A percentile compares a stretch with the other conserved stretches of the same genome.
phyloP scores from a whole-genome alignment of 2,797 vertebrate genomes.

The Lithobates pipiens region DNA sequence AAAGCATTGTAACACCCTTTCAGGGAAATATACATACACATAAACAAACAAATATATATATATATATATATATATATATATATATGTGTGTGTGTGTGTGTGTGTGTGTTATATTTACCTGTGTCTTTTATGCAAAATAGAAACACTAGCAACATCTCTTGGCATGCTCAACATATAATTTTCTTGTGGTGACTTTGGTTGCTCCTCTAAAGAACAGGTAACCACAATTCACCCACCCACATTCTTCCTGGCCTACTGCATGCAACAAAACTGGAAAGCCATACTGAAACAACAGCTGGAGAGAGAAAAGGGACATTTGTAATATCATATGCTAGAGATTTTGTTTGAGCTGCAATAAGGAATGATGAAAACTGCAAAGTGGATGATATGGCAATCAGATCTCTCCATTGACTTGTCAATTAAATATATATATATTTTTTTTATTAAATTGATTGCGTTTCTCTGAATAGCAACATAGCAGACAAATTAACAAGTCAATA shows the following conservation, averaged over 20 bases:
- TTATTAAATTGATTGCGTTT: too few relatives aligned
- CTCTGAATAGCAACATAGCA: too few relatives aligned
- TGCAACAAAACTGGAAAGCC: slow-evolving; percentile 21
- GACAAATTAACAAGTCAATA: too few relatives aligned
- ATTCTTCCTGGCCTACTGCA: slow-evolving; percentile 47
- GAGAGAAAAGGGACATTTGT: not conserved
- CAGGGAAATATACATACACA: not conserved
- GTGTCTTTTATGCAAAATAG: slow-evolving; percentile 43
- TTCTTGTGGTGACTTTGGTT: slow-evolving; percentile 49
- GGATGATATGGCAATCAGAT: too few relatives aligned
- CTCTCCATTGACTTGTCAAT: too few relatives aligned
- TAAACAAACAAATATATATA: not conserved
- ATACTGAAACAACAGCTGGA: slow-evolving; percentile 9
- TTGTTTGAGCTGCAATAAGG: too few relatives aligned
- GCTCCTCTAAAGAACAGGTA: slow-evolving; percentile 41
- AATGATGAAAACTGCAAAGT: too few relatives aligned
- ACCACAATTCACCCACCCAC: slow-evolving; percentile 53
- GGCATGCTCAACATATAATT: slow-evolving; percentile 45
- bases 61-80: not conserved
- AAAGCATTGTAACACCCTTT: too few relatives aligned
- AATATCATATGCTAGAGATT: too few relatives aligned
- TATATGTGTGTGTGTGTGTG: too few relatives aligned
- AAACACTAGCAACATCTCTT: slow-evolving; percentile 38
- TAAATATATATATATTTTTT: too few relatives aligned
- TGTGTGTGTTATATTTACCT: slow-evolving; percentile 46